phyloP scores from a whole-genome alignment of 2,797 vertebrate genomes.

The Ptychobarbus kaznakovi region DNA sequence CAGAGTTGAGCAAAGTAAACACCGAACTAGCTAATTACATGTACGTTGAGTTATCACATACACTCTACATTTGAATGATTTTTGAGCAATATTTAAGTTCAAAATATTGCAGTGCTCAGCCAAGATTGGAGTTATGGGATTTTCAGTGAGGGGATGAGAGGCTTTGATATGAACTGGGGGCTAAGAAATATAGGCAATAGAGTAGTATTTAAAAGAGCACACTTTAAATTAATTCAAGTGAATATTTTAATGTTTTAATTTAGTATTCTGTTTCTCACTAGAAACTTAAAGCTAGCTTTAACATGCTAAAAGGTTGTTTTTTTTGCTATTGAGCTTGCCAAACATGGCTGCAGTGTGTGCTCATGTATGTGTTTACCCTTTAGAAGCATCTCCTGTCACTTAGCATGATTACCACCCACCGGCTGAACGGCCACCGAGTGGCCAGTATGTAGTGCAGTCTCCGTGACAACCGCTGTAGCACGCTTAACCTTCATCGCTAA shows the following conservation, averaged over 20 bases:
- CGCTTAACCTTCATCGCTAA: constrained; percentile 62
- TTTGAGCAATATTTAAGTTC: constrained; percentile 13
- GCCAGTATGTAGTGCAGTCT: constrained; percentile 54
- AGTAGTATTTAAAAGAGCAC: background rate
- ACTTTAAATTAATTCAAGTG: background rate
- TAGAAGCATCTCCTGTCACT: constrained; percentile 55
- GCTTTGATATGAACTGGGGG: background rate
- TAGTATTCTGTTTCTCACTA: background rate
- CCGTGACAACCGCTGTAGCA: constrained; percentile 55
- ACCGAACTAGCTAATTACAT: constrained; percentile 13
- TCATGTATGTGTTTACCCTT: constrained; percentile 43
- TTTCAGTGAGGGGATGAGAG: background rate
- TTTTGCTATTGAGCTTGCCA: constrained; percentile 22
- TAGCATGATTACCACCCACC: constrained; percentile 51
- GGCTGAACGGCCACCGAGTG: constrained; percentile 33
- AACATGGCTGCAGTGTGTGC: background rate
- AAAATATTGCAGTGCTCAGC: constrained; percentile 16
- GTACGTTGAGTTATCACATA: constrained; percentile 19
- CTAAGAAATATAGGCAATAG: background rate
- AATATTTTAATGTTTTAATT: background rate
- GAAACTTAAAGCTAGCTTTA: background rate
- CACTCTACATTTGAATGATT: constrained; percentile 21
- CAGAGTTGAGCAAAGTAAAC: constrained; percentile 29
- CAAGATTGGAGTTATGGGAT: constrained; percentile 11
- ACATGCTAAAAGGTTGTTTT: background rate